phyloP scores from a whole-genome alignment of 2,797 vertebrate species.

The Sebastes cheni region DNA sequence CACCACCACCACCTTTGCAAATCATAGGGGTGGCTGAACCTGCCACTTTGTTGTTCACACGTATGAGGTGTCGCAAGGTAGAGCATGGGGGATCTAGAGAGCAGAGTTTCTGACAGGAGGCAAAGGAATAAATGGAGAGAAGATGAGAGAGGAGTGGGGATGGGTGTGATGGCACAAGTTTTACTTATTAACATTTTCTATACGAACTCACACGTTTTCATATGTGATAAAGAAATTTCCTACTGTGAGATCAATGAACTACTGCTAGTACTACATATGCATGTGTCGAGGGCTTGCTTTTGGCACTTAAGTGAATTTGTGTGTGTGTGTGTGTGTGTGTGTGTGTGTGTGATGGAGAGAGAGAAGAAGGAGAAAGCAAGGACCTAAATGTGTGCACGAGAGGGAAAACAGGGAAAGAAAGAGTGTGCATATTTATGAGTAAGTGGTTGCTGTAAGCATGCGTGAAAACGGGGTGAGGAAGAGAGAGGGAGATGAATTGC shows the following conservation, averaged over 20 bases:
- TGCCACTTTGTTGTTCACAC: constrained; percentile 37
- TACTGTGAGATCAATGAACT: constrained; percentile 24
- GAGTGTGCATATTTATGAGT: constrained; percentile 47
- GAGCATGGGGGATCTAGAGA: neutral
- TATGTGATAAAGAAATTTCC: constrained; percentile 4
- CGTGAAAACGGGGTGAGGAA: constrained; percentile 21
- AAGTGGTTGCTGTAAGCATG: constrained; percentile 36
- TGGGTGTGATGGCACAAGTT: neutral
- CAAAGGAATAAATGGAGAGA: neutral
- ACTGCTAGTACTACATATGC: constrained; percentile 19
- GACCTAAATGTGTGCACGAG: neutral
- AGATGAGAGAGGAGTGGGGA: neutral
- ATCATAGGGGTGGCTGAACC: constrained; percentile 56
- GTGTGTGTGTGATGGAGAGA: neutral
- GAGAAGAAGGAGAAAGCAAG: neutral
- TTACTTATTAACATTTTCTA: constrained; percentile 8
- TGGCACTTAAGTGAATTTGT: neutral
- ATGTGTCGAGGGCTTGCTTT: constrained; percentile 12
- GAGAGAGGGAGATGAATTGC: constrained; percentile 49
- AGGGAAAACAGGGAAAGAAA: constrained; percentile 4
- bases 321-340: neutral
- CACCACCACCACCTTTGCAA: constrained; percentile 47
- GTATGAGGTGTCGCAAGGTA: neutral
- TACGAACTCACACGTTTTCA: neutral
- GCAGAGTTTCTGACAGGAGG: neutral